Percentiles rank a stretch among this genome's conserved stretches.
Evolutionary conservation across 2,888 invertebrate genomes (phyloP).

Genomic region (Neria commutata): DNA sequence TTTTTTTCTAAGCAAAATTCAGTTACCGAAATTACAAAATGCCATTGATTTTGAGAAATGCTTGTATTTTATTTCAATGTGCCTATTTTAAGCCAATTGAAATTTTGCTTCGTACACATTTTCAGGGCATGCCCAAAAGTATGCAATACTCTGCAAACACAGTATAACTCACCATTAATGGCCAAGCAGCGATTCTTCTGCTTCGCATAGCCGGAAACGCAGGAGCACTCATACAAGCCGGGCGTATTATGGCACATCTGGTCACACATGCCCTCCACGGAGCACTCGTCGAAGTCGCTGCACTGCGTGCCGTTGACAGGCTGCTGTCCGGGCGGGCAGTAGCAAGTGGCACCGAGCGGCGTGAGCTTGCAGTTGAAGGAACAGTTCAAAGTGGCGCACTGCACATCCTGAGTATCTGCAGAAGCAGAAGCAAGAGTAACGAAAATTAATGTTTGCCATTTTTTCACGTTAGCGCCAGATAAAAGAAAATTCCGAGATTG

Average conservation of each 20-base stretch:
- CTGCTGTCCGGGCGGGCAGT: constrained; percentile 72
- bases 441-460: too few species aligned
- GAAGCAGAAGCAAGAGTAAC: not conserved
- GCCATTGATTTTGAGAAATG: too few species aligned
- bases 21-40: too few species aligned
- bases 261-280: constrained; percentile 72
- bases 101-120: too few species aligned
- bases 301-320: constrained; percentile 65
- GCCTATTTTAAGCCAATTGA: too few species aligned
- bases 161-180: constrained; percentile 73
- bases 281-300: constrained; percentile 80
- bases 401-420: constrained; percentile 55
- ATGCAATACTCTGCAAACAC: too few species aligned
- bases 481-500: not conserved
- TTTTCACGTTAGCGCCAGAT: too few species aligned
- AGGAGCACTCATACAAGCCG: constrained; percentile 74
- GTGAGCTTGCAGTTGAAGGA: constrained; percentile 74
- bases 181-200: constrained; percentile 70
- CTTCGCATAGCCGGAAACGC: constrained; percentile 73
- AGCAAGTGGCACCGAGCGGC: constrained; percentile 74
- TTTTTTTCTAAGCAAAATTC: too few species aligned
- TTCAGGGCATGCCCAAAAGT: too few species aligned
- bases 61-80: too few species aligned
- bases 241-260: constrained; percentile 74
- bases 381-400: constrained; percentile 67